These are phyloP conservation scores for Zophobas atratus DNA, from an alignment of 1,140 invertebrate species.

Conservation along the genomic window DNA sequence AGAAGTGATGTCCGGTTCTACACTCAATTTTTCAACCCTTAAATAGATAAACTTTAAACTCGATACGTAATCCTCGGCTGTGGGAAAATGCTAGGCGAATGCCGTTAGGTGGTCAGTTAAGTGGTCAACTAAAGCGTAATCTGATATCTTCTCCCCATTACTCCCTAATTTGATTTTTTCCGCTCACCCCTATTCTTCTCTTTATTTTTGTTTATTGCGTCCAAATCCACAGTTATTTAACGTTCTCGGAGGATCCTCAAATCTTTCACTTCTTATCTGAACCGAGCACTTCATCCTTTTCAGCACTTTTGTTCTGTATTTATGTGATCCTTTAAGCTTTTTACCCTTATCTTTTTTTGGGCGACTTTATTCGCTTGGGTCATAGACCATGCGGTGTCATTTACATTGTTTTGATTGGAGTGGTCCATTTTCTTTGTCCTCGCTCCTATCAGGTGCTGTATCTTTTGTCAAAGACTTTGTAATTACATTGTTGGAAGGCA, in stretches of 20 bases:
- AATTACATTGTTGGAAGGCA: constrained; percentile 47
- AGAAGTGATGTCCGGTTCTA: constrained; percentile 51
- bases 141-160: constrained; percentile 32
- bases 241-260: constrained; percentile 8
- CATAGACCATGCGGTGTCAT: constrained; percentile 28
- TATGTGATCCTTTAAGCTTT: constrained; percentile 20
- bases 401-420: constrained; percentile 57
- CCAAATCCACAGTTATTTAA: constrained; percentile 14
- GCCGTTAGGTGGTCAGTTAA: constrained; percentile 46
- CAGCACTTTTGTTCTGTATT: constrained; percentile 23
- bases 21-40: constrained; percentile 47
- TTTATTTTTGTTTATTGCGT: neutral
- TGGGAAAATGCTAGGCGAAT: constrained; percentile 45
- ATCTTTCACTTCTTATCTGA: constrained; percentile 20
- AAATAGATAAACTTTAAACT: constrained; percentile 46
- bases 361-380: constrained; percentile 15
- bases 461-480: constrained; percentile 52
- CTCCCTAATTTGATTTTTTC: constrained; percentile 28
- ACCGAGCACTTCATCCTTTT: constrained; percentile 11
- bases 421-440: constrained; percentile 52
- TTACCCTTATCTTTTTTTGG: constrained; percentile 21
- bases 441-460: constrained; percentile 42
- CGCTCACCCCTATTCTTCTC: neutral
- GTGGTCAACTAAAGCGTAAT: constrained; percentile 20
- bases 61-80: constrained; percentile 41